phyloP scores from a whole-genome alignment of 2,113 vertebrate genomes.

The Bos javanicus region DNA sequence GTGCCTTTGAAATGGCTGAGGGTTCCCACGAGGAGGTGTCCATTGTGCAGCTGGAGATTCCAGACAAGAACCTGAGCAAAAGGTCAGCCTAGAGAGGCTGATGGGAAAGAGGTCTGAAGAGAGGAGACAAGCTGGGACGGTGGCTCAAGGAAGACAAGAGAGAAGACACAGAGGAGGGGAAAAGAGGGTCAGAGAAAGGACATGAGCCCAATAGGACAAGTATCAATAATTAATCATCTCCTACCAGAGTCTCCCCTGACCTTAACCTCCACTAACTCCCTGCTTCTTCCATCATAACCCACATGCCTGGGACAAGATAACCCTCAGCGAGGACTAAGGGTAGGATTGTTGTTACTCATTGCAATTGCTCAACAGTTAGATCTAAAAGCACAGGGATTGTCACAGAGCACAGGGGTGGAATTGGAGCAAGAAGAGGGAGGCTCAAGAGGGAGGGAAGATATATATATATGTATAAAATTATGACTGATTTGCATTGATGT shows the following conservation, averaged over 20 bases:
- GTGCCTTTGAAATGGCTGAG: background rate
- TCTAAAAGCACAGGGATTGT: background rate
- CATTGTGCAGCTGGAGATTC: background rate
- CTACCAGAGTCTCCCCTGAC: background rate
- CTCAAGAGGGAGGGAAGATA: background rate
- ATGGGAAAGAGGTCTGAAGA: background rate
- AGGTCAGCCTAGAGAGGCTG: background rate
- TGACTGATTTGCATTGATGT: background rate
- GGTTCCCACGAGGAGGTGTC: background rate
- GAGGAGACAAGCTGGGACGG: background rate
- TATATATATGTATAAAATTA: background rate
- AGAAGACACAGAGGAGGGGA: background rate
- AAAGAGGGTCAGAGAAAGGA: background rate
- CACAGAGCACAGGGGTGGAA: background rate
- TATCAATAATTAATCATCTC: background rate
- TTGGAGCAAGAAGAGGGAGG: background rate
- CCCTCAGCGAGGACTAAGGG: background rate
- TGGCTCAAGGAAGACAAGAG: background rate
- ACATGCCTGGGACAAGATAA: background rate
- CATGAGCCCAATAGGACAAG: background rate
- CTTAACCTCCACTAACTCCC: too few species aligned
- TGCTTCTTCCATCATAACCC: background rate
- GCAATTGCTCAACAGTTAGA: background rate
- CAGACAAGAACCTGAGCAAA: background rate
- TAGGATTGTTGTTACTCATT: background rate